Evolutionary conservation across 1,140 invertebrate species (phyloP).

Genomic region (Cyclargus thomasi): DNA sequence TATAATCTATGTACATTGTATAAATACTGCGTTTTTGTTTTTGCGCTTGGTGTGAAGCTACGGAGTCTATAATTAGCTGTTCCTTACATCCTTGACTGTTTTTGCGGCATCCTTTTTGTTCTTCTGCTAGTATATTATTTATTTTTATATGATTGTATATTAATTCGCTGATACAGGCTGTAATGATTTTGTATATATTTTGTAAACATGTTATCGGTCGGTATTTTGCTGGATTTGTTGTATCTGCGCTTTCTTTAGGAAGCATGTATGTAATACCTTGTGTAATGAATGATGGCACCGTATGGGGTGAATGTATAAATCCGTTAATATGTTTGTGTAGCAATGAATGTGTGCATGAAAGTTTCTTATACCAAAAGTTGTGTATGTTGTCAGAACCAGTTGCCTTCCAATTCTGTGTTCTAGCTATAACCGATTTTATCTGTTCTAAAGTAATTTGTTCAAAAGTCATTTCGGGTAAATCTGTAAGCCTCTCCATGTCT

Average conservation of each 20-base stretch:
- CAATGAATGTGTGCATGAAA: slow-evolving; percentile 21
- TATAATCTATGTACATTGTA: slow-evolving; percentile 21
- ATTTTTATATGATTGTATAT: slow-evolving; percentile 19
- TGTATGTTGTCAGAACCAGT: slow-evolving; percentile 21
- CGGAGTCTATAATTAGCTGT: slow-evolving; percentile 20
- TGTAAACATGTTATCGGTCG: slow-evolving; percentile 22
- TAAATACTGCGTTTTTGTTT: slow-evolving; percentile 1
- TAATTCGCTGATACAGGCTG: not conserved
- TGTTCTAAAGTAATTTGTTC: not conserved
- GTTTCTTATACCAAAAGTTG: slow-evolving; percentile 26
- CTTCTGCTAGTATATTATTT: slow-evolving; percentile 18
- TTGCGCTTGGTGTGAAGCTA: not conserved
- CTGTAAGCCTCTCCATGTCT: not conserved
- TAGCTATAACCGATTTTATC: slow-evolving; percentile 2
- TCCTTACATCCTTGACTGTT: slow-evolving; percentile 24
- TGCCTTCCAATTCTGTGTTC: slow-evolving; percentile 30
- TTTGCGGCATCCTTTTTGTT: slow-evolving; percentile 23
- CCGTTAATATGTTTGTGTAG: not conserved
- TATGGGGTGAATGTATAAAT: slow-evolving; percentile 15
- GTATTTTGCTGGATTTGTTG: slow-evolving; percentile 18
- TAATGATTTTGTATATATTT: not conserved
- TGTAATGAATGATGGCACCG: slow-evolving; percentile 24
- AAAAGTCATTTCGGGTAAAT: not conserved
- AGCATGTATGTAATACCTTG: slow-evolving; percentile 22
- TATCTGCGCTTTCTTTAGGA: slow-evolving; percentile 24